Base-by-base conservation (phyloP, 2,888 invertebrate species). In the Brachypalpus laphriformis region DNA sequence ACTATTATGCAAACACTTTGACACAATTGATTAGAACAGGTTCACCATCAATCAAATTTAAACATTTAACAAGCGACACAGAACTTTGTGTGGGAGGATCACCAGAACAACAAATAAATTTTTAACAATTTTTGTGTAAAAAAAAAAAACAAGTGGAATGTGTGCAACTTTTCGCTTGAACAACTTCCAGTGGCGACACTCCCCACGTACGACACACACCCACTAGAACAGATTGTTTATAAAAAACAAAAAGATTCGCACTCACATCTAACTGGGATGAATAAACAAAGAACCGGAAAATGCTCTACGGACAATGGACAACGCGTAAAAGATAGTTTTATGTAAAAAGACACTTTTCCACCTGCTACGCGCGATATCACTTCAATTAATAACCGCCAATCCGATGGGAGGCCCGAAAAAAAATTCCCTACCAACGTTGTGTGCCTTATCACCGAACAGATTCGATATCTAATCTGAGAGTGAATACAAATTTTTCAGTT, bases 401-500 rank as follows among this genome's bases (percentile, higher is more conserved):
- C 7, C 56, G 11, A 31, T 28, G n/a, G 18, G n/a, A 18, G 18
- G 28, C 16, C 22, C 11, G 11, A 37, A 47, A 37, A n/a, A n/a
- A n/a, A n/a, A n/a, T n/a, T n/a, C n/a, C 42, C 8, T 20, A 51
- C 16, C 49, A 11, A 40, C 20, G 25, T 40, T 49, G 25, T 18
- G 28, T 18, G 51, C 40, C 37, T 61, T 77, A 70, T 77, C 68
- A 16, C 34, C 51, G 45, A 54, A 31, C 40, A 16, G 45, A 77
- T 61, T 77, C 70, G 54, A 77, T 77, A 77, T 77, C 77, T 77
- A 61, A 77, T 77, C 77, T 61, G 65, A 66, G 18, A n/a, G 18
- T 8, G 1, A 1, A 4, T 31, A 4, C 31, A 1, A 31, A 3
- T 31, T 31, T 20, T 37, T 54, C 42, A 11, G 16, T 11, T 56